Conservation (phyloP, 2,113 vertebrate species). For the Lagopus muta region DNA sequence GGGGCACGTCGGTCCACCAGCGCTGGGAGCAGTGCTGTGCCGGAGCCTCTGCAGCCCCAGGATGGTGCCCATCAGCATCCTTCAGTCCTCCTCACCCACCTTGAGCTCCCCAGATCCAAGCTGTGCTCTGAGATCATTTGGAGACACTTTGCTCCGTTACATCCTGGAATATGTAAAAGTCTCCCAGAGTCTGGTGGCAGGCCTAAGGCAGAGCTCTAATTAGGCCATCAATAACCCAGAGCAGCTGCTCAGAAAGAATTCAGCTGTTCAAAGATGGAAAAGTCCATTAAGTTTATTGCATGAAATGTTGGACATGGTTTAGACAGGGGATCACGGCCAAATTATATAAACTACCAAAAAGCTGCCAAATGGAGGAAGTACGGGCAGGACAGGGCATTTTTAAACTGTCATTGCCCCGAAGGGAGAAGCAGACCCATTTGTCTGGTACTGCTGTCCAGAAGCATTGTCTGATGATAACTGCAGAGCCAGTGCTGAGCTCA, state of each 20-base stretch:
- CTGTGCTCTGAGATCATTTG: not conserved
- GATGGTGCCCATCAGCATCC: no score
- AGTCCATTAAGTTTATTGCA: slow-evolving; percentile 82
- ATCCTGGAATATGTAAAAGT: slow-evolving; percentile 61
- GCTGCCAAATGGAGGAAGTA: slow-evolving; percentile 27
- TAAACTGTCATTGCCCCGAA: not conserved
- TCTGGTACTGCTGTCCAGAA: not conserved
- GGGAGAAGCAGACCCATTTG: slow-evolving; percentile 3
- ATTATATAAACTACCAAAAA: slow-evolving; percentile 68
- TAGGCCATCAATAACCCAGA: slow-evolving; percentile 92
- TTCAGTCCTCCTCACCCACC: not conserved
- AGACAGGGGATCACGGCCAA: slow-evolving; percentile 73
- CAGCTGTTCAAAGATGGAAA: slow-evolving; percentile 83
- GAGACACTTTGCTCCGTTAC: not conserved
- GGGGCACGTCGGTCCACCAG: not conserved
- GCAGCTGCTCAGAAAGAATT: slow-evolving; percentile 91
- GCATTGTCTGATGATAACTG: not conserved
- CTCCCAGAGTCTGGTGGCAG: slow-evolving; percentile 75
- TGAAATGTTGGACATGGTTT: slow-evolving; percentile 69
- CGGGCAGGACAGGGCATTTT: slow-evolving; percentile 25
- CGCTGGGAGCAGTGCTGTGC: not conserved
- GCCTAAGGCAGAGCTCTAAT: slow-evolving; percentile 88
- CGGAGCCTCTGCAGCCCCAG: no score
- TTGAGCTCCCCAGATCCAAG: not conserved
- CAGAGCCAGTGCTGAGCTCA: rapidly evolving